Evolutionary conservation across 2,113 vertebrate genomes (phyloP).

Genomic region (Beaufortia kweichowensis): DNA sequence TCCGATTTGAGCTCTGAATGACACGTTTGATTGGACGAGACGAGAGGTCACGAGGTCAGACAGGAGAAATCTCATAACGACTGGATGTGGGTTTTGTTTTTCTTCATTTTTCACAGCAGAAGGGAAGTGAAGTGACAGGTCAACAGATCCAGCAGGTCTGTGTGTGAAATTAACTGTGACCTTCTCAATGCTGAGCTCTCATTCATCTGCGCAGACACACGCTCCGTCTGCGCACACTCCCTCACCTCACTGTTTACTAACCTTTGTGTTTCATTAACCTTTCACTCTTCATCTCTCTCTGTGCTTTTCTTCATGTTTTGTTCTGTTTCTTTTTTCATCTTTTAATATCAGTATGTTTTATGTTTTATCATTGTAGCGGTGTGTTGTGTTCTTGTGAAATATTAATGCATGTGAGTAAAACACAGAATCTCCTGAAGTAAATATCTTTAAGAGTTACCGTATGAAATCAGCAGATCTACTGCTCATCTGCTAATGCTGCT

Average conservation of each 20-base stretch:
- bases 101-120: slow-evolving; percentile 77
- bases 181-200: slow-evolving; percentile 83
- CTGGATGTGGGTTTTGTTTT: slow-evolving; percentile 41
- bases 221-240: slow-evolving; percentile 58
- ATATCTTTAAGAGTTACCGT: too few species aligned
- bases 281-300: background rate
- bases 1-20: background rate
- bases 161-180: slow-evolving; percentile 84
- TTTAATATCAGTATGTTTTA: background rate
- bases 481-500: too few species aligned
- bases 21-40: background rate
- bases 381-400: too few species aligned
- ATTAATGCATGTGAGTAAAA: too few species aligned
- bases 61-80: background rate
- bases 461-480: too few species aligned
- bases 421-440: too few species aligned
- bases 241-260: slow-evolving; percentile 21
- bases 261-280: slow-evolving; percentile 53
- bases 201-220: slow-evolving; percentile 79
- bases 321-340: background rate
- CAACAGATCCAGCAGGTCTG: slow-evolving; percentile 69
- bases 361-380: too few species aligned
- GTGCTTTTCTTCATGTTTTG: slow-evolving; percentile 5
- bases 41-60: background rate
- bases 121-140: slow-evolving; percentile 76